Evolutionary conservation across 1,140 invertebrate species (phyloP), one percentile per base, ranked within the genome.

Genomic region (Drosophila miranda): DNA sequence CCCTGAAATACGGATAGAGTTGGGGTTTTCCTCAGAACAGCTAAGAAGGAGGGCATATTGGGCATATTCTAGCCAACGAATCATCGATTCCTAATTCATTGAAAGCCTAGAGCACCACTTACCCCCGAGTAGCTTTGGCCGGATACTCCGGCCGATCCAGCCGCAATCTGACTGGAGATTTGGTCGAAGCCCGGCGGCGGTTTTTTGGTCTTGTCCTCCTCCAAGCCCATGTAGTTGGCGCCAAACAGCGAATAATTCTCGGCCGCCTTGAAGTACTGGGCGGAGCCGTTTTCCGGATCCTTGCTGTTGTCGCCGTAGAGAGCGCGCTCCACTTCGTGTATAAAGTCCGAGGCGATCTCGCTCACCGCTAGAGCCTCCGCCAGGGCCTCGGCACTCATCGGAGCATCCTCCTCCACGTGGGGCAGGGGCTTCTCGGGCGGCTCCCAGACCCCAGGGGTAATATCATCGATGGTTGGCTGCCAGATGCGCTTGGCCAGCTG

Each of bases 211-310:
- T 46, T 5, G 2, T 19, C n/a, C 3, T 41, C 6, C 13, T 7
- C 42, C 8, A 46, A 8, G 16, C 23, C 26, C 19, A 44, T 16
- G 7, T 43, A 79, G 23, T 53, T 34, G 1, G 87, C 63, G 4
- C 81, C 81, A 6, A 50, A 62, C 0, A 90, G 30, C 0, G 89
- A 77, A 50, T 87, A 90, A 9, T 76, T 79, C 59, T 90, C 78
- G 16, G 89, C 89, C 3, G 89, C 89, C 68, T 84, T 78, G 52
- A 69, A 86, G 23, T 87, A 89, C 26, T 82, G 77, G 0, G 30
- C 51, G n/a, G 43, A 72, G 44, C 73, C 78, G n/a, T 67, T 53
- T 6, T 75, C 50, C 30, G 89, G 89, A 48, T 87, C 77, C 0
- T 75, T 81, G 0, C 45, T 58, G 5, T 46, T 71, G 16, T 88